Conservation (phyloP, 2,113 vertebrate genomes). For the Nerophis ophidion region DNA sequence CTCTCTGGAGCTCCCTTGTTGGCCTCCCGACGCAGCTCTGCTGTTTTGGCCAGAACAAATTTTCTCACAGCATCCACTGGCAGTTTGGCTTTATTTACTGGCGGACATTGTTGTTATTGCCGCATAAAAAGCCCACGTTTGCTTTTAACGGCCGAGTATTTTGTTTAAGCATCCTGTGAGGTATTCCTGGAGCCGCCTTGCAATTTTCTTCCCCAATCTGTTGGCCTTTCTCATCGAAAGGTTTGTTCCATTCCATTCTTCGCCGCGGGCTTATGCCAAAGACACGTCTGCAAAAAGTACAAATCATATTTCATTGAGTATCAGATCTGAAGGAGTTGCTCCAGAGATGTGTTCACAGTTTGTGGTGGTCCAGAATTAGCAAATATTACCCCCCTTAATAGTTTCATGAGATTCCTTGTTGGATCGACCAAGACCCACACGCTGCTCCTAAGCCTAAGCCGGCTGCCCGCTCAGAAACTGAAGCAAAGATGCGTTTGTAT, state of each 20-base stretch:
- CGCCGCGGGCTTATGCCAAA: not conserved
- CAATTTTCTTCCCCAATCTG: slow-evolving; percentile 30
- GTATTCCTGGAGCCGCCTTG: slow-evolving; percentile 23
- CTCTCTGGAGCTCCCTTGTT: slow-evolving; percentile 24
- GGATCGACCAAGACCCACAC: slow-evolving; percentile 14
- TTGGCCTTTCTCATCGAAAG: not conserved
- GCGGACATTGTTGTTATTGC: slow-evolving; percentile 50
- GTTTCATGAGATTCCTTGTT: slow-evolving; percentile 33
- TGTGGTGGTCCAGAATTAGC: slow-evolving; percentile 18
- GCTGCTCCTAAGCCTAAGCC: slow-evolving; percentile 21
- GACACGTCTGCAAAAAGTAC: not conserved
- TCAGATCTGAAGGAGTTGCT: slow-evolving; percentile 1
- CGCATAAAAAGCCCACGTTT: slow-evolving; percentile 37
- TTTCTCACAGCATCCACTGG: slow-evolving; percentile 49
- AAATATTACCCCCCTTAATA: slow-evolving; percentile 43
- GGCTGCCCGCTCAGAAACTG: slow-evolving; percentile 17
- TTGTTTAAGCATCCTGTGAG: slow-evolving; percentile 38
- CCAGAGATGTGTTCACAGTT: slow-evolving; percentile 1
- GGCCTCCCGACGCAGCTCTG: slow-evolving; percentile 17
- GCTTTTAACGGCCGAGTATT: slow-evolving; percentile 33
- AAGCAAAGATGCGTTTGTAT: slow-evolving; percentile 37
- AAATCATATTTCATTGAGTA: not conserved
- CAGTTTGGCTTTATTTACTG: slow-evolving; percentile 56
- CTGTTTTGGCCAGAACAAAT: slow-evolving; percentile 17
- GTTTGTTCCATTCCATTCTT: slow-evolving; percentile 24